Percentiles rank a stretch among this genome's conserved stretches.
Evolutionary conservation across 2,797 vertebrate species (phyloP).

Genomic region (Euthynnus affinis): DNA sequence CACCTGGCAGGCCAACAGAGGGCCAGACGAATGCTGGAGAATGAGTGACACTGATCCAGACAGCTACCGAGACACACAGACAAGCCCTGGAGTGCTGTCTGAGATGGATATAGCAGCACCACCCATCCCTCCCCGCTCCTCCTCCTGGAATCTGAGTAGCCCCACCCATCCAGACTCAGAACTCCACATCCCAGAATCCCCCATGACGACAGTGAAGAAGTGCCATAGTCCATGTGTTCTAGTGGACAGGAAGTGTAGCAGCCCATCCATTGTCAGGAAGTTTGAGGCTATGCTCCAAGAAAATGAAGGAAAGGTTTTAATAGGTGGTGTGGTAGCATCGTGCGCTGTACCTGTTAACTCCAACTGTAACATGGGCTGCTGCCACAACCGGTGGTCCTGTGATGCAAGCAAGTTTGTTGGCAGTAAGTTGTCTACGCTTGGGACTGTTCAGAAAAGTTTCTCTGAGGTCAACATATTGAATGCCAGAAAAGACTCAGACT

Average conservation of each 20-base stretch:
- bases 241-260: constrained; percentile 78
- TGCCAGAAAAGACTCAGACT: constrained; percentile 74
- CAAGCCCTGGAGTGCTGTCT: constrained; percentile 41
- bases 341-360: constrained; percentile 76
- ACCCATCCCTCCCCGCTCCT: constrained; percentile 91
- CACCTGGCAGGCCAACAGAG: constrained; percentile 69
- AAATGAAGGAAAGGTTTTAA: constrained; percentile 85
- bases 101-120: constrained; percentile 82
- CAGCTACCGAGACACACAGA: constrained; percentile 67
- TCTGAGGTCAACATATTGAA: constrained; percentile 87
- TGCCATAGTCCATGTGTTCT: constrained; percentile 79
- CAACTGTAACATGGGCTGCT: constrained; percentile 84
- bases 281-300: constrained; percentile 84
- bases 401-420: constrained; percentile 84
- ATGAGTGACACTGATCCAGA: constrained; percentile 62
- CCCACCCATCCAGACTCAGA: constrained; percentile 81
- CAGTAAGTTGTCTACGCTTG: constrained; percentile 76
- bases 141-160: constrained; percentile 90
- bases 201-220: constrained; percentile 67
- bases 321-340: constrained; percentile 70
- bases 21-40: constrained; percentile 63
- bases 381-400: constrained; percentile 89
- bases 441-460: constrained; percentile 88
- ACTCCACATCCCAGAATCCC: constrained; percentile 80
- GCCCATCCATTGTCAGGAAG: constrained; percentile 83